Evolutionary conservation across 2,888 invertebrate genomes (phyloP), one percentile per base, ranked within the genome.

Genomic region (Ophion ventricosus): DNA sequence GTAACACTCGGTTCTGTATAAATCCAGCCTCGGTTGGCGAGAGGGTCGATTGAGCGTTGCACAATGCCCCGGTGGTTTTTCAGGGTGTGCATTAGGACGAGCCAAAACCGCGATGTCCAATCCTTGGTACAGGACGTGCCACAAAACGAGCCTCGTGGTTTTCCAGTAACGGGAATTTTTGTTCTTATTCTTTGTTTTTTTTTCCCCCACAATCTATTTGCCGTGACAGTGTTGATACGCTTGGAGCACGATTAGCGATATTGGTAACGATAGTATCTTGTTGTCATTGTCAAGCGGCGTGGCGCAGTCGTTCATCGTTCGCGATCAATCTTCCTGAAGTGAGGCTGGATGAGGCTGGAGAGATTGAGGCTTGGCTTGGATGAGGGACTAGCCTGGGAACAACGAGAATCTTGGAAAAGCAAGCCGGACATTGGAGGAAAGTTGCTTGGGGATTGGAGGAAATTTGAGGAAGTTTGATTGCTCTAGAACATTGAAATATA

Each of bases 41-140:
- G 61, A 73, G 73, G 80, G 64, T 80, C 80, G 80, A 80, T 80
- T 66, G 80, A 80, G 80, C 80, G 35, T 80, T 73, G 80, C 72
- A 73, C 80, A 73, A 80, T 80, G 63, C 56, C 80, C 77, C 66
- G 80, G 75, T 83, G 80, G 80, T 80, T 73, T 57, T 72, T 56
- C 64, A 70, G 80, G 64, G 40, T 73, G 80, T 73, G 80, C 80
- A 80, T 80, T 80, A 80, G 80, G 80, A 59, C 20, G 73, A 66
- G 73, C 73, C 73, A 73, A 73, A 80, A 80, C 80, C 80, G 64
- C 80, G 72, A 72, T 72, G 49, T 14, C 49, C 64, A 72, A 35
- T 72, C 17, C 59, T 78, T 78, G 63, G 63, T 70, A 78, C 57
- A 70, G 78, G 69, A 59, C 59, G 59, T 54, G 78, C 29, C 77